phyloP scores from a whole-genome alignment of 2,797 vertebrate genomes.

The Astyanax mexicanus region DNA sequence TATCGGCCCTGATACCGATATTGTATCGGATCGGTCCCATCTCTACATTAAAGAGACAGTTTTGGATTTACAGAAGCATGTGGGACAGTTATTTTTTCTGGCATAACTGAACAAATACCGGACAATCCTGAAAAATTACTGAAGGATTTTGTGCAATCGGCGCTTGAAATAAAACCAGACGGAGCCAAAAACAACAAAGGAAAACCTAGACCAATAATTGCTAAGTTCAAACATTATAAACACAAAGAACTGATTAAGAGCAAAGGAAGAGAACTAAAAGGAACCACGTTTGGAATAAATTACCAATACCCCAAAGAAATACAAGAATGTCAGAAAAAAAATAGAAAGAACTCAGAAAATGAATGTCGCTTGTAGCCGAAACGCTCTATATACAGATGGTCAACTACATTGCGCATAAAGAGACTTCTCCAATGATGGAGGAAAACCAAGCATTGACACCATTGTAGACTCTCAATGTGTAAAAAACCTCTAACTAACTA shows the following conservation, averaged over 20 bases:
- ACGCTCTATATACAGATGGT: no score
- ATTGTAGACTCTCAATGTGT: no score
- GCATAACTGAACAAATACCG: background rate
- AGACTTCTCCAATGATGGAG: no score
- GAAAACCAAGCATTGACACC: no score
- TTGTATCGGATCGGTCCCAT: no score
- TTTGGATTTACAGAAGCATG: slow-evolving; percentile 11
- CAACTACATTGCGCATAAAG: no score
- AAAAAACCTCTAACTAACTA: no score
- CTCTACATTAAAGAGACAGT: slow-evolving; percentile 12
- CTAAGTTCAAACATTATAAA: background rate
- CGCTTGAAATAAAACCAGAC: background rate
- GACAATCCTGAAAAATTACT: slow-evolving; percentile 12
- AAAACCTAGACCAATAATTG: background rate
- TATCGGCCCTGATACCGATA: no score
- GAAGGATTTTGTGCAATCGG: background rate
- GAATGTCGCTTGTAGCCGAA: no score
- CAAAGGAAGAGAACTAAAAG: background rate
- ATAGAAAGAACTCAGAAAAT: no score
- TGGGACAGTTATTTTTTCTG: slow-evolving; percentile 7
- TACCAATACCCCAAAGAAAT: slow-evolving; percentile 5
- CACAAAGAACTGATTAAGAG: no score
- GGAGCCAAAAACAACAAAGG: background rate
- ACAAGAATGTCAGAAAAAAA: slow-evolving; percentile 9
- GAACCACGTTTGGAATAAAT: background rate